Evolutionary conservation across 1,140 invertebrate genomes (phyloP).

Genomic region (Drosophila bifasciata): DNA sequence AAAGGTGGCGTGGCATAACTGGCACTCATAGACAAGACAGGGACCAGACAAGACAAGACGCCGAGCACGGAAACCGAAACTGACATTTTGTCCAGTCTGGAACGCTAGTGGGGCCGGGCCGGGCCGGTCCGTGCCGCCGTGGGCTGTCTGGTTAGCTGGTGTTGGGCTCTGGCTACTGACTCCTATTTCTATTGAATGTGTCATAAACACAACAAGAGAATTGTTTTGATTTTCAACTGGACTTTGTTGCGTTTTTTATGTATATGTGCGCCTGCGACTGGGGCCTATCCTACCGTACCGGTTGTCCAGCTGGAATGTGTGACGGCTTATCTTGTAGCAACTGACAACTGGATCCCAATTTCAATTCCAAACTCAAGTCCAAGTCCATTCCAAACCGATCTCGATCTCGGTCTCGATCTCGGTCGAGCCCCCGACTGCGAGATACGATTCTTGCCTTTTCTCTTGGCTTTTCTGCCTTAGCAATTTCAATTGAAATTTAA

Average conservation of each 20-base stretch:
- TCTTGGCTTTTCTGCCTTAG: constrained; percentile 56
- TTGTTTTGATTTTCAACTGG: constrained; percentile 80
- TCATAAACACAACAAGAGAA: constrained; percentile 56
- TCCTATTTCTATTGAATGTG: constrained; percentile 81
- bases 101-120: constrained; percentile 4
- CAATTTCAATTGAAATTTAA: constrained; percentile 82
- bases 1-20: constrained; percentile 80
- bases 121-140: too few species aligned
- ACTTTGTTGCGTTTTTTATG: constrained; percentile 69
- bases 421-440: constrained; percentile 65
- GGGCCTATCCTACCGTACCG: constrained; percentile 17
- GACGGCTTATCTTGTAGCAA: constrained; percentile 81
- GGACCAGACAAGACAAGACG: constrained; percentile 39
- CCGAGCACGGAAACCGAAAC: constrained; percentile 46
- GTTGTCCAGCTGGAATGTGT: constrained; percentile 73
- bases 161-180: constrained; percentile 53
- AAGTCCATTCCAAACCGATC: constrained; percentile 15
- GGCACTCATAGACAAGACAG: constrained; percentile 69
- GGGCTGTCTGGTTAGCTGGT: constrained; percentile 49
- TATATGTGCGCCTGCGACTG: constrained; percentile 35
- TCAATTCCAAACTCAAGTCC: constrained; percentile 12
- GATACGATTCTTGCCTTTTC: constrained; percentile 45
- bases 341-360: constrained; percentile 75
- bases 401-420: constrained; percentile 13
- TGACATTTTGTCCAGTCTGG: constrained; percentile 68